Evolutionary conservation across 2,888 invertebrate genomes (phyloP).

Genomic region (Drosophila eohydei): DNA sequence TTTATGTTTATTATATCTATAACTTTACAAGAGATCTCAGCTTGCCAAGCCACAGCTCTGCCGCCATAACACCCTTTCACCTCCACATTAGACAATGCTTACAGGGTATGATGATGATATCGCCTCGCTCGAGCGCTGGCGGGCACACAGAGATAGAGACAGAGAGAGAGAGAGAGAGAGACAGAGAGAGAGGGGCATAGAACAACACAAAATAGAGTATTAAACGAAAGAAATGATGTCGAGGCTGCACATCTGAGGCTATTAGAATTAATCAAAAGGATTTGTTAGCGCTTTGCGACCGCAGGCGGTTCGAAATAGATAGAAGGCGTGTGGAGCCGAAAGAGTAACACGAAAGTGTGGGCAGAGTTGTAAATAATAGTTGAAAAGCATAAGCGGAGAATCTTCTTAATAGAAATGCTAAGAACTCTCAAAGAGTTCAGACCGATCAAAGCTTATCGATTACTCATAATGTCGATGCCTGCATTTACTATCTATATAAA

Average conservation of each 20-base stretch:
- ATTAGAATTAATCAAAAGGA: slow-evolving; percentile 81
- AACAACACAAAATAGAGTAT: slow-evolving; percentile 77
- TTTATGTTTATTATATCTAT: too few relatives aligned
- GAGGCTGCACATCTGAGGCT: slow-evolving; percentile 74
- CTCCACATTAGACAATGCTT: background rate
- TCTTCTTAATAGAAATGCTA: too few relatives aligned
- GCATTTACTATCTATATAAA: background rate
- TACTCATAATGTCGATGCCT: background rate
- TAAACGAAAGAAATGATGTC: slow-evolving; percentile 78
- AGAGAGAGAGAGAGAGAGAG: background rate
- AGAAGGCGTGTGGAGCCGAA: background rate
- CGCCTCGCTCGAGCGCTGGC: background rate
- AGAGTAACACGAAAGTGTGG: slow-evolving; percentile 20
- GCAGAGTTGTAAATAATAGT: slow-evolving; percentile 7
- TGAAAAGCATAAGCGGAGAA: background rate
- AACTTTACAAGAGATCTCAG: background rate
- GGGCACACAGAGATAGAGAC: background rate
- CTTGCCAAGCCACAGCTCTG: background rate
- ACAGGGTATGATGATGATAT: slow-evolving; percentile 11
- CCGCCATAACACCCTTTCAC: background rate
- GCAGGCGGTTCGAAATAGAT: slow-evolving; percentile 40
- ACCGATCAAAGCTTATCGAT: background rate
- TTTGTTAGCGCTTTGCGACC: slow-evolving; percentile 66
- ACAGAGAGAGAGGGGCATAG: slow-evolving; percentile 11
- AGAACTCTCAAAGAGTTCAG: too few relatives aligned